Conservation (phyloP, 2,113 vertebrate genomes). For the Paradisaea rubra region DNA sequence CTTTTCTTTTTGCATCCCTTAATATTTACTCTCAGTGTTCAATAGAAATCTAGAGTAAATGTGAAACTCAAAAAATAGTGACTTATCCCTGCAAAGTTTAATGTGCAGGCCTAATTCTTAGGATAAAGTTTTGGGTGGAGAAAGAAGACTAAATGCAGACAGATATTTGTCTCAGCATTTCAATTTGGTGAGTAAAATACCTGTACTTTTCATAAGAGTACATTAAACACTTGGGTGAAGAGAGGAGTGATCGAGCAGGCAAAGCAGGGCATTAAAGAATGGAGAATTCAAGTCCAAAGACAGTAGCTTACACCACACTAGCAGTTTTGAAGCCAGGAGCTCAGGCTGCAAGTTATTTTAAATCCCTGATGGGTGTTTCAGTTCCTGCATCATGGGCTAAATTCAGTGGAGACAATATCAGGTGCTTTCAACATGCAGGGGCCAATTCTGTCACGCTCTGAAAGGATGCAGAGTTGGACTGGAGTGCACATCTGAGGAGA, state of each 20-base stretch:
- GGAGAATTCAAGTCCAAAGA: background rate
- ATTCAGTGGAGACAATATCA: slow-evolving; percentile 70
- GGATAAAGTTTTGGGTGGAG: background rate
- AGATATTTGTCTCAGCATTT: background rate
- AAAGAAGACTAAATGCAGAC: background rate
- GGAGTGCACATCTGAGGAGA: slow-evolving; percentile 47
- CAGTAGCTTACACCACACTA: background rate
- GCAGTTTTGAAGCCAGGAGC: background rate
- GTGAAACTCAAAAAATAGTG: background rate
- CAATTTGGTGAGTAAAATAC: background rate
- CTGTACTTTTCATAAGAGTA: background rate
- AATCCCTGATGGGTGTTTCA: slow-evolving; percentile 34
- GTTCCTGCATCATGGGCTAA: slow-evolving; percentile 67
- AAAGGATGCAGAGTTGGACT: slow-evolving; percentile 56
- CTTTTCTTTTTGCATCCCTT: background rate
- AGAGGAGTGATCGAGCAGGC: background rate
- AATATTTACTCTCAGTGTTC: background rate
- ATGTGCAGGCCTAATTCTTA: background rate
- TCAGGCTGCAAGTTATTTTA: background rate
- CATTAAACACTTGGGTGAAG: background rate
- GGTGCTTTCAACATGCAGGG: slow-evolving; percentile 57
- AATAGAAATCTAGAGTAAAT: background rate
- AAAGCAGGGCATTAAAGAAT: background rate
- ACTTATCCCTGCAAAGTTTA: background rate
- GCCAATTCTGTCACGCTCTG: slow-evolving; percentile 60